Base-by-base conservation (phyloP, 2,113 vertebrate genomes). In the Psophia crepitans region DNA sequence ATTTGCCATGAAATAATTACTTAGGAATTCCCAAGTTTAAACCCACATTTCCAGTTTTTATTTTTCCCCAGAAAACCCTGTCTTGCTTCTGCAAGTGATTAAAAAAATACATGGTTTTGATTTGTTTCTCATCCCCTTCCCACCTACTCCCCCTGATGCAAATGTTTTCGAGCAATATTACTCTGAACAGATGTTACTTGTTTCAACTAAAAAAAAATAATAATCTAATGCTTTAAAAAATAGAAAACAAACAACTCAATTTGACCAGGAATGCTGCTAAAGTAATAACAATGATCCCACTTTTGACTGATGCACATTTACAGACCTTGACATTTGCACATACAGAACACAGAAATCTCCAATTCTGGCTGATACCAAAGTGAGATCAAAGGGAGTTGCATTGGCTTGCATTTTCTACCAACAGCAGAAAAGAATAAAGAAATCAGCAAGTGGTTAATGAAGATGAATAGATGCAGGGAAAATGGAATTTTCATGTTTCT, bases 401-500 rank as follows among this genome's bases (percentile, higher is more conserved):
- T 48, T 49, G 35, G 18, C n/a, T 83, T 90, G 48, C 51, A 32
- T 49, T 92, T 90, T 48, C 71, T 66, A 84, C 37, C 61, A 82
- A 58, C 43, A 75, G 54, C n/a, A 63, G 39, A 84, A 89, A 93
- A 93, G 49, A 85, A 84, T 69, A 63, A 94, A 96, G 90, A 96
- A 87, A 58, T 61, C 91, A 96, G 79, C 73, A 69, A 30, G 3
- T 84, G 80, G 44, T 78, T 96, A 95, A 96, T 96, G 84, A 96
- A 95, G 89, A 96, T 91, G 64, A 95, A 94, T 94, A 91, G 84
- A 68, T 5, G 8, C 28, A 74, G 60, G 33, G 56, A 51, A 95
- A 97, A 93, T 95, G 76, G 89, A 90, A 90, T 96, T 92, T 90
- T 84, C 4, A 0, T 88, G 68, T 96, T 97, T 95, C 89, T 74